Base-by-base conservation (phyloP, 2,888 invertebrate species). In the Metacarcinus magister region DNA sequence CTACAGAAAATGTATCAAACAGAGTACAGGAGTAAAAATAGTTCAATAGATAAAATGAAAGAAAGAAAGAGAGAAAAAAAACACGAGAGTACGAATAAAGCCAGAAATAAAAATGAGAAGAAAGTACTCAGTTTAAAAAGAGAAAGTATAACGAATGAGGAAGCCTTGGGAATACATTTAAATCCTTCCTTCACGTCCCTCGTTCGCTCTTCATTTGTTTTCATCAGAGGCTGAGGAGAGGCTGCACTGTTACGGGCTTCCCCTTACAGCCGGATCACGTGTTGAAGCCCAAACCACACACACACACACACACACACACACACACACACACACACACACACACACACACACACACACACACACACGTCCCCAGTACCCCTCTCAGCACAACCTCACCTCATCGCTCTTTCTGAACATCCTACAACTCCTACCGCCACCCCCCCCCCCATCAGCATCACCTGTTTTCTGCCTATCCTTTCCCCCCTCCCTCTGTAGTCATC, bases 241-340 rank as follows among this genome's bases (percentile, higher is more conserved):
- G 82, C 4, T 28, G 32, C 7, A 28, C 75, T 4, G 75, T 28
- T n/a, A 3, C 75, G 32, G 82, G 82, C 82, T 82, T 32, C 82
- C 82, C 32, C 82, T 82, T 82, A 32, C 82, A 82, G 32, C 82
- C 8, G 28, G 82, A 82, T 82, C 10, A 67, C 67, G 67, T 67
- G 67, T 5, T n/a, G 67, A 46, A 44, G 46, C 91, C 43, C 91
- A 43, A 23, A 44, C 91, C 43, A 46, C 5, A 54, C 16, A 13
- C 54, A 54, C n/a, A 89, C 19, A 10, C 28, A 43, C 19, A 43
- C 46, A 44, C 43, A 91, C 91, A 91, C 19, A 91, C 43, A 91
- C 43, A 91, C 43, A 43, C 10, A 91, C 44, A 91, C 91, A 91
- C 44, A 8, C 43, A 39, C 91, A 91, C 91, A 91, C 91, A 32